Conservation (phyloP, 30 jellyfish, hydroid and myxozoan species). For the Turritopsis dohrnii region DNA sequence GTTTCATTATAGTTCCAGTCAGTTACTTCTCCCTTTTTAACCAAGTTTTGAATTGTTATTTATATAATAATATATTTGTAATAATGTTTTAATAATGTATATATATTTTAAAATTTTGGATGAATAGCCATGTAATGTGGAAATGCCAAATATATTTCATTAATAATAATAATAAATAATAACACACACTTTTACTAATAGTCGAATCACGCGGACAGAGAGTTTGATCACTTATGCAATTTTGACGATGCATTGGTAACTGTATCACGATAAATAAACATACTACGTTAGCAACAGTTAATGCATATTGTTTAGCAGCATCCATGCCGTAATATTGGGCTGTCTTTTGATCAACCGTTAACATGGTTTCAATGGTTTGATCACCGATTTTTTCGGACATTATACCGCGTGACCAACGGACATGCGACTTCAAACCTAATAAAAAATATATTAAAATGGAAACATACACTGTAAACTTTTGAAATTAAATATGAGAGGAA, state of each 20-base stretch:
- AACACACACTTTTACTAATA: too few species aligned
- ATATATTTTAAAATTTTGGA: too few species aligned
- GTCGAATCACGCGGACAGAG: too few species aligned
- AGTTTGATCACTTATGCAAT: too few species aligned
- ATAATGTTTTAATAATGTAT: too few species aligned
- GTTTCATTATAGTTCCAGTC: neutral
- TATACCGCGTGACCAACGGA: conserved; percentile 44
- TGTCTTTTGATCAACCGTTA: conserved; percentile 81
- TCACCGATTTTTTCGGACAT: conserved; percentile 42
- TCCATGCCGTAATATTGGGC: conserved; percentile 85
- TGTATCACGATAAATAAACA: conserved; percentile 3
- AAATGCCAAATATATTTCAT: too few species aligned
- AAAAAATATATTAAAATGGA: neutral
- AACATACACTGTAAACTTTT: neutral
- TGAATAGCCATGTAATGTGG: too few species aligned
- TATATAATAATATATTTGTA: too few species aligned
- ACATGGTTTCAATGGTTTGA: conserved; percentile 75
- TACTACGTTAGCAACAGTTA: conserved; percentile 70
- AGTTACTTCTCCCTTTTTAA: too few species aligned
- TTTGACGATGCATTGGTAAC: too few species aligned
- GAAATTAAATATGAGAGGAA: neutral
- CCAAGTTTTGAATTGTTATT: too few species aligned
- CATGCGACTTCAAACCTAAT: conserved; percentile 11
- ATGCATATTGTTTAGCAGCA: conserved; percentile 69
- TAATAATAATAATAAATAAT: too few species aligned